Base-by-base conservation (phyloP, 2,888 invertebrate species). In the Seladonia tumulorum region DNA sequence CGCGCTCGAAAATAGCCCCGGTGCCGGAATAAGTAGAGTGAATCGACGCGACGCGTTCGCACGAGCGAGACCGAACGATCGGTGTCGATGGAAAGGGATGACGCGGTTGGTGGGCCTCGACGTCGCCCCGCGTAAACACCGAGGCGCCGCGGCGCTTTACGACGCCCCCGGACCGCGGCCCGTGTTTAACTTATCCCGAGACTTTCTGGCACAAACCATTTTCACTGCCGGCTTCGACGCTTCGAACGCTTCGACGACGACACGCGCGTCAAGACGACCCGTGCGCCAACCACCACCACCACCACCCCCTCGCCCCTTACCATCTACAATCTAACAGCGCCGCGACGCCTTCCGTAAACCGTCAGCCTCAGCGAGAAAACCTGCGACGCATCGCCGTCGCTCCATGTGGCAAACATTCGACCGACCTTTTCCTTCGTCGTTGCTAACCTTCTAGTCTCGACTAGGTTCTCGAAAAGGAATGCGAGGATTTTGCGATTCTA, bases 71-170 rank as follows among this genome's bases (percentile, higher is more conserved):
- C 29, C 45, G 76, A 25, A 53, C 70, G 47, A 71, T n/a, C 66
- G 79, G 87, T 86, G 89, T 81, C 75, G 88, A 83, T 84, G 86
- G 86, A 81, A 88, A 82, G 82, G 85, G 88, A 87, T 82, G 90
- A 90, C 92, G 90, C 89, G 89, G 87, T 91, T 92, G 92, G 91
- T 92, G 92, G 92, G 91, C 92, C 89, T 82, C 90, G 90, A 86
- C 90, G 86, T 87, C 88, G 83, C 79, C 83, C 85, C 53, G 53
- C 84, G 95, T 96, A 96, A 96, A 96, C 96, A 96, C 93, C 94
- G 94, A 95, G 96, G 96, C 96, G 96, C 96, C 96, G 95, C 95
- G 95, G 94, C 95, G 95, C 95, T 95, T 95, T 95, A 95, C 95
- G 95, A 95, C 94, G 95, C 94, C 94, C 90, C 90, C 89, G 89